Conservation (phyloP, 2,888 invertebrate genomes). For the Drosophila demipolita region DNA sequence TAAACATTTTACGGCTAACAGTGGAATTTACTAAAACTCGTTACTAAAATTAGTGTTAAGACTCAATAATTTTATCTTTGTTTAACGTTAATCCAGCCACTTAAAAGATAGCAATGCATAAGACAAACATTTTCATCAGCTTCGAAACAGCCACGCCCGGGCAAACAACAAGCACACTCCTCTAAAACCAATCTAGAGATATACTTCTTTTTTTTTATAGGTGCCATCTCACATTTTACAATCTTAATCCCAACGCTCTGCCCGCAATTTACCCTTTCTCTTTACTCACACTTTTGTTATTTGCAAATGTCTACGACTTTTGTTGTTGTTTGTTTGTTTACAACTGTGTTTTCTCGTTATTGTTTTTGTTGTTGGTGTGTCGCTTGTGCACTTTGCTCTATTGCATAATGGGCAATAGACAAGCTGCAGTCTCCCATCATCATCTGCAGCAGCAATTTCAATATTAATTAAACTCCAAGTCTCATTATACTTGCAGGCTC, state of each 20-base stretch:
- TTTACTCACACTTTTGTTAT: constrained; percentile 40
- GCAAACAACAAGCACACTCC: not conserved
- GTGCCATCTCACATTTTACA: constrained; percentile 24
- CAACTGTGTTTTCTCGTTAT: constrained; percentile 30
- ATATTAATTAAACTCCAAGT: constrained; percentile 57
- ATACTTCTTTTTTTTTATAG: constrained; percentile 5
- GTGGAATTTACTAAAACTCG: no score
- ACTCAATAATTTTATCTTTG: not conserved
- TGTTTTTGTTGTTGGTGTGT: constrained; percentile 24
- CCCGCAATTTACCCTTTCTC: constrained; percentile 22
- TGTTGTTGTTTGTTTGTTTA: constrained; percentile 31
- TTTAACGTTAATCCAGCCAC: not conserved
- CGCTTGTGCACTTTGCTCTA: constrained; percentile 67
- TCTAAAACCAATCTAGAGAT: constrained; percentile 2
- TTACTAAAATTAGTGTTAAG: not conserved
- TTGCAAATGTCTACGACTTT: constrained; percentile 38
- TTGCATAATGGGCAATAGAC: constrained; percentile 63
- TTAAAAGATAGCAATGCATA: constrained; percentile 14
- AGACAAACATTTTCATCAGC: constrained; percentile 14
- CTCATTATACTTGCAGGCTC: constrained; percentile 26
- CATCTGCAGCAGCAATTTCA: constrained; percentile 30
- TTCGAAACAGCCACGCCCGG: constrained; percentile 16
- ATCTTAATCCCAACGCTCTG: constrained; percentile 1
- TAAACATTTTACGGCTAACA: not conserved
- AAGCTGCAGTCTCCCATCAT: constrained; percentile 21